Percentiles rank a stretch among this genome's conserved stretches.
These are phyloP conservation scores for Marisa cornuarietis DNA, from an alignment of 1,140 invertebrate genomes.

Conservation along the genomic window DNA sequence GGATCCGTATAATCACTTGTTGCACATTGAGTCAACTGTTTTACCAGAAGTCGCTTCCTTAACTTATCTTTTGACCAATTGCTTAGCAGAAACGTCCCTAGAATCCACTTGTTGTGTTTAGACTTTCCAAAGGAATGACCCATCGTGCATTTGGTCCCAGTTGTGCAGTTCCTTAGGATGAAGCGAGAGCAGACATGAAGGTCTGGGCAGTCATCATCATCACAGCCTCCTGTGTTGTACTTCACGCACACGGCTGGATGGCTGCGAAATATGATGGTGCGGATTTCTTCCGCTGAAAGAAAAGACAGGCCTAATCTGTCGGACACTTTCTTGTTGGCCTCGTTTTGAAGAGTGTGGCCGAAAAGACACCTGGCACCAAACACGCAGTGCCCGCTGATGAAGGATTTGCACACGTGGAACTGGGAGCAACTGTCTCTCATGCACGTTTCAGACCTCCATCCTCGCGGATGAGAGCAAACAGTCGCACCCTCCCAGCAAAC, in stretches of 20 bases:
- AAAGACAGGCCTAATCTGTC: not conserved
- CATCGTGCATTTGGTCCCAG: not conserved
- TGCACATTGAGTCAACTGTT: no score
- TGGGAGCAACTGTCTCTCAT: not conserved
- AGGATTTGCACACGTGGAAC: no score
- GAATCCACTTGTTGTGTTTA: not conserved
- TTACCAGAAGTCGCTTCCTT: no score
- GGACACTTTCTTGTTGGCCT: slow-evolving; percentile 5
- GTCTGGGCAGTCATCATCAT: slow-evolving; percentile 1
- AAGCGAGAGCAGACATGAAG: not conserved
- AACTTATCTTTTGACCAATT: not conserved
- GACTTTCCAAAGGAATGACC: no score
- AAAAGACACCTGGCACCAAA: no score
- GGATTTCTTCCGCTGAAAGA: not conserved
- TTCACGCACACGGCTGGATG: not conserved
- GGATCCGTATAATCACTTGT: no score
- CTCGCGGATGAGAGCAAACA: not conserved
- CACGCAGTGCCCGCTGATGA: no score
- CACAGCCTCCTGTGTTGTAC: not conserved
- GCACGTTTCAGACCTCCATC: no score
- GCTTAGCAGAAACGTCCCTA: no score
- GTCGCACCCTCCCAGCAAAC: not conserved
- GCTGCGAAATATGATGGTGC: slow-evolving; percentile 2
- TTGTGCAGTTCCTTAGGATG: not conserved
- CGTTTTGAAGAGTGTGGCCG: no score